Evolutionary conservation across 2,797 vertebrate genomes (phyloP), one percentile per base, ranked within the genome.

Genomic region (Ceryle rudis): DNA sequence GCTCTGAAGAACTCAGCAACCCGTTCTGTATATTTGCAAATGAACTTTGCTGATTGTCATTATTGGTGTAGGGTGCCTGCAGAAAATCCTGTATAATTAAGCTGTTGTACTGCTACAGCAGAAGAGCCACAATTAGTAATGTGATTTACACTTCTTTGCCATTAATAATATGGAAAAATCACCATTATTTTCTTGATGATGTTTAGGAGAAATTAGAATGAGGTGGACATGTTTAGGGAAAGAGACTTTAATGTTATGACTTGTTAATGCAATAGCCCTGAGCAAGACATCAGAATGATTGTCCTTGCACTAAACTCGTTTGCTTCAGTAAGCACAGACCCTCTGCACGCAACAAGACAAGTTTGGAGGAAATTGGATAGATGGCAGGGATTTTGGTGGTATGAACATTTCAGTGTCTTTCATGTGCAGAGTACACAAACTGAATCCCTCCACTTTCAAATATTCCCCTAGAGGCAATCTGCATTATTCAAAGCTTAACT

Each of bases 401-500:
- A 95, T 54, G 89, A 90, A 75, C 88, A 82, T 95, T 93, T 75
- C 49, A 79, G 90, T 82, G 18, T 93, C 95, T 97, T 96, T 98
- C 94, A 89, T 97, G 92, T 93, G 85, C 58, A 90, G 89, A 90
- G 94, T 91, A 94, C 95, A 95, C 96, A 96, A 94, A 97, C 93
- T 69, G 96, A 97, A 93, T 91, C 74, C 84, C 69, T 90, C 69
- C 61, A 95, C 83, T 96, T 94, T 93, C 78, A 95, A 89, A 97
- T 89, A 93, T 97, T 95, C 84, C 90, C 96, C 96, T 81, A 90
- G 89, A 95, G 93, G 95, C 95, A 84, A 93, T 92, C 93, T 94
- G 81, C 96, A 97, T 97, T 97, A 96, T 97, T 97, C 97, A 97
- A 88, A 95, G 94, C 96, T 93, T 95, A 96, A 96, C 96, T 86